These are phyloP conservation scores for Agonopterix arenella DNA, from an alignment of 2,888 invertebrate genomes.

Conservation along the genomic window DNA sequence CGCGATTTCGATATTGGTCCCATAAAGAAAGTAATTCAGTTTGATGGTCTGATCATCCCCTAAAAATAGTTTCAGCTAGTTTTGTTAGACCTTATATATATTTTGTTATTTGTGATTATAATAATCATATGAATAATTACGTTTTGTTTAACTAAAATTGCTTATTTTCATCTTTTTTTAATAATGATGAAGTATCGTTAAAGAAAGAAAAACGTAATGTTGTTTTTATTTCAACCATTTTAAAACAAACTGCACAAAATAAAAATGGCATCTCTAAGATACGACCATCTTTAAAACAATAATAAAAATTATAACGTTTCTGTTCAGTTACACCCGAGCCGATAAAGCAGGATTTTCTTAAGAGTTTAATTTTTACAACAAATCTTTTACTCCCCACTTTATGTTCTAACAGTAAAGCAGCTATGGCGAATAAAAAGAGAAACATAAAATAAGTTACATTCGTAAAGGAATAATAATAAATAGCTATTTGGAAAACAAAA, in stretches of 20 bases:
- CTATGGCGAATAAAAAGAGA: constrained; percentile 50
- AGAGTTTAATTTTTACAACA: constrained; percentile 70
- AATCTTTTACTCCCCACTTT: constrained; percentile 63
- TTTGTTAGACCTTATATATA: too few species aligned
- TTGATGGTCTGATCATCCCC: too few species aligned
- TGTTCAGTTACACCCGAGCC: constrained; percentile 30
- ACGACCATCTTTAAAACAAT: constrained; percentile 47
- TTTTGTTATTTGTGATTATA: too few species aligned
- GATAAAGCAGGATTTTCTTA: constrained; percentile 54
- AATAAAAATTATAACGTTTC: constrained; percentile 60
- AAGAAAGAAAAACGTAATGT: constrained; percentile 24
- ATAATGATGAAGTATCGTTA: too few species aligned
- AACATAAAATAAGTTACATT: constrained; percentile 56
- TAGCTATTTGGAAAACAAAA: constrained; percentile 19
- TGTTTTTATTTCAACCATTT: constrained; percentile 36
- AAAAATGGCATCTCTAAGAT: constrained; percentile 44
- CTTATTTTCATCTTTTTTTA: too few species aligned
- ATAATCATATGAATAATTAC: too few species aligned
- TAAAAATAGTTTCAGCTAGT: too few species aligned
- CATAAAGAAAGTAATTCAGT: too few species aligned
- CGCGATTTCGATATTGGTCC: too few species aligned
- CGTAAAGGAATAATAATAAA: constrained; percentile 50
- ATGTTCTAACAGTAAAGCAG: constrained; percentile 55
- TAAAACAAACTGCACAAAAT: constrained; percentile 52
- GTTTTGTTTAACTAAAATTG: too few species aligned